Evolutionary conservation across 2,888 invertebrate species (phyloP).

Genomic region (Stomorhina lunata): DNA sequence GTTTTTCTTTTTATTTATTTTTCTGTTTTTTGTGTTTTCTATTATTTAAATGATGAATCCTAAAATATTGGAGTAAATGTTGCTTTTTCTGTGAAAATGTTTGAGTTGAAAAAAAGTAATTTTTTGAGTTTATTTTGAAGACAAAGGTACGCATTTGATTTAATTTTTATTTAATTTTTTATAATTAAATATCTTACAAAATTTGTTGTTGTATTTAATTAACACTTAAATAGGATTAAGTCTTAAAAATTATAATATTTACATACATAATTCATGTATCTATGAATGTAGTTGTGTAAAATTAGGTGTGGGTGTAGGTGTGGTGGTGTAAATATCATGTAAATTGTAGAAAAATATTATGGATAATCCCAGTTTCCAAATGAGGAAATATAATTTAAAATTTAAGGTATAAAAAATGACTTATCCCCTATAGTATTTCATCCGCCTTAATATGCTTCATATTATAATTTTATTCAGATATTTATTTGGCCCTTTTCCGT

Average conservation of each 20-base stretch:
- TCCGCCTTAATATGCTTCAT: no score
- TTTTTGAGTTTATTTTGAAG: constrained; percentile 1
- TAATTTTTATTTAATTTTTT: background rate
- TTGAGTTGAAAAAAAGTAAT: constrained; percentile 13
- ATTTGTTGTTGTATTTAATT: no score
- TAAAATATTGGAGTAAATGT: constrained; percentile 7
- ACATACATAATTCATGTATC: background rate
- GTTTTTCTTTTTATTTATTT: constrained; percentile 52
- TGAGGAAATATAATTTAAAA: no score
- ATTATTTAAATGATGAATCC: constrained; percentile 6
- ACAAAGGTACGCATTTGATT: background rate
- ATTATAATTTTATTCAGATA: no score
- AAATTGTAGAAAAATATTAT: background rate
- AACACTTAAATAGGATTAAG: constrained; percentile 39
- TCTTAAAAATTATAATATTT: background rate
- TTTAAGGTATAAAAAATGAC: no score
- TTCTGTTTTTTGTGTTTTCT: constrained; percentile 45
- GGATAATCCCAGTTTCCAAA: constrained; percentile 21
- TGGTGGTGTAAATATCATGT: background rate
- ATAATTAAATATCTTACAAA: constrained; percentile 4
- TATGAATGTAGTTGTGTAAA: background rate
- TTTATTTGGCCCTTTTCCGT: no score
- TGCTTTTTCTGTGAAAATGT: constrained; percentile 18
- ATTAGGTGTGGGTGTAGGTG: background rate
- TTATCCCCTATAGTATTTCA: no score